Evolutionary conservation across 2,113 vertebrate genomes (phyloP), one percentile per base, ranked within the genome.

Genomic region (Okapia johnstoni): DNA sequence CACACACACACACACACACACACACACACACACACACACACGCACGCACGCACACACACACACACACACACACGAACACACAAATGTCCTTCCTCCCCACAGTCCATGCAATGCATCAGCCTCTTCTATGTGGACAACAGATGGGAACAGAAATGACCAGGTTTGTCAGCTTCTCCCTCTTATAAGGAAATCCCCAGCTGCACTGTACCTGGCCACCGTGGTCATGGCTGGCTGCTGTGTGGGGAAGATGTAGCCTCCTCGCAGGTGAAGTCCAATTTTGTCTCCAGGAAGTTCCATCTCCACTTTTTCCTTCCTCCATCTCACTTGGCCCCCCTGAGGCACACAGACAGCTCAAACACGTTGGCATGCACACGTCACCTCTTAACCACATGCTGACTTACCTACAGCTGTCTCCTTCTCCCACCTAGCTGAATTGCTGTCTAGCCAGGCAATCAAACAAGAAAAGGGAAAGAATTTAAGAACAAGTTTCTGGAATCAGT

Each of bases 201-300:
- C 33, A 2, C 66, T 19, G 1, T 98, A 99, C 99, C 99, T 99
- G 98, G 98, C 93, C 83, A 88, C 97, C 1, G 99, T 99, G 70
- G 99, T 99, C 79, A 93, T 99, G 26, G 91, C 96, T 89, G 99
- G 99, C n/a, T 98, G 93, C 76, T 99, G 99, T 4, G 96, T 99
- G 25, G 99, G 99, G 60, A 99, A 99, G 85, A 99, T 93, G 5
- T 99, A 99, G 43, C 99, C 99, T 50, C 99, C 99, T 98, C 99
- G 98, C 97, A 99, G 98, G 98, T 99, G 99, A 97, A 99, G 98
- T 87, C 99, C 99, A 3, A 99, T 96, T 98, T 99, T 99, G n/a
- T 99, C 99, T 33, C 43, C 98, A 26, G 99, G 99, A 40, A 99
- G 98, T 54, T 77, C 0, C 98, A 99, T 94, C 0, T 96, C 0